Evolutionary conservation across 2,113 vertebrate genomes (phyloP).

Genomic region (Etheostoma cragini): DNA sequence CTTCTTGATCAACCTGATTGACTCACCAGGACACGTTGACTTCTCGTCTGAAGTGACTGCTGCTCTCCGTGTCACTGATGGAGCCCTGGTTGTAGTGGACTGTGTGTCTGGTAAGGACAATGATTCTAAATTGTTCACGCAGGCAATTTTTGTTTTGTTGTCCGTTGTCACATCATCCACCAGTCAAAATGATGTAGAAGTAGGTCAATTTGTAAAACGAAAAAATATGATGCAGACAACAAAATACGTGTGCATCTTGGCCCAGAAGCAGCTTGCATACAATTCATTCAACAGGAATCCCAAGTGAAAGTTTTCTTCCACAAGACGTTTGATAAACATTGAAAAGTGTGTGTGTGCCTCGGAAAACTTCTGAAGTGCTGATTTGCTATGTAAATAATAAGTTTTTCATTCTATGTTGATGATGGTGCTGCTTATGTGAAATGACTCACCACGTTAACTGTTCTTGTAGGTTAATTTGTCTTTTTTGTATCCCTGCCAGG

Average conservation of each 20-base stretch:
- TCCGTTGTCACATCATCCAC: background rate
- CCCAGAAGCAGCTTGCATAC: too few relatives aligned
- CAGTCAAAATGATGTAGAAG: background rate
- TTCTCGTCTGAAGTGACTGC: slow-evolving; percentile 98
- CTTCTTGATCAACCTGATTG: slow-evolving; percentile 97
- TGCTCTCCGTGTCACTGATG: slow-evolving; percentile 95
- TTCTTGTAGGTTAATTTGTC: background rate
- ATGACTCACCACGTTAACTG: background rate
- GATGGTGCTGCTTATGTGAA: background rate
- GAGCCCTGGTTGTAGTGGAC: slow-evolving; percentile 96
- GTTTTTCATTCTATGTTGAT: background rate
- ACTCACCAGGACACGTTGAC: slow-evolving; percentile 96
- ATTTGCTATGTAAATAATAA: background rate
- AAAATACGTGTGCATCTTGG: too few relatives aligned
- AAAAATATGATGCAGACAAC: too few relatives aligned
- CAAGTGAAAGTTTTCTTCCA: too few relatives aligned
- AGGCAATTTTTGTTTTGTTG: too few relatives aligned
- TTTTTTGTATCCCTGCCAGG: slow-evolving; percentile 76
- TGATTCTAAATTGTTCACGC: too few relatives aligned
- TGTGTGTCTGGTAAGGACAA: slow-evolving; percentile 92
- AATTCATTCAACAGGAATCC: too few relatives aligned
- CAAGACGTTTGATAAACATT: too few relatives aligned
- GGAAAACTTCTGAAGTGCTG: too few relatives aligned
- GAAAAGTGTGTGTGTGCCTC: too few relatives aligned
- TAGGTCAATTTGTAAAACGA: background rate